Base-by-base conservation (phyloP, 1,140 invertebrate genomes). In the Zophobas atratus region DNA sequence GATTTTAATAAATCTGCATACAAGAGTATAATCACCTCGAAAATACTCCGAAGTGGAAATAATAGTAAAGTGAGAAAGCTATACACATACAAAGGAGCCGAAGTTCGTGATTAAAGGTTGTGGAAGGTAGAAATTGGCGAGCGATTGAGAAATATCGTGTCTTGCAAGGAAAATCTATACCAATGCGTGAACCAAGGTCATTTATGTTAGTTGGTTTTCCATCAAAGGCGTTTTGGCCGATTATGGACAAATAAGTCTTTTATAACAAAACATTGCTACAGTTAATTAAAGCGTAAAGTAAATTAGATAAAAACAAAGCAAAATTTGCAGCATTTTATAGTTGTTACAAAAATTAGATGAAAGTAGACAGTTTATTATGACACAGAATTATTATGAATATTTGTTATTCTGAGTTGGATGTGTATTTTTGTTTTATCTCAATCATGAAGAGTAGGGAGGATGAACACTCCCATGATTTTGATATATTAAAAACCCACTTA, bases 81-180 rank as follows among this genome's bases (percentile, higher is more conserved):
- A 57, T 46, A 8, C 20, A 51, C 8, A 57, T 6, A 5, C 2
- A 41, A 43, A 43, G 3, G 60, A 67, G 60, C 6, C 39, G 39
- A 46, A 67, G 60, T 76, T 76, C 75, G 75, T 76, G 75, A 70
- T 76, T 76, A 76, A 76, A 53, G 75, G 75, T 76, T 76, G 60
- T 67, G 60, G 60, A 67, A 67, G 60, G 75, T 76, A 76, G 75
- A 60, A 56, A 56, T 60, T 51, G 53, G 75, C 53, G 56, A 76
- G 53, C 55, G 75, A 76, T 76, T 76, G 75, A 76, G 75, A 76
- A 76, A 67, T 76, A 76, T 76, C 75, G 75, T 76, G 75, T 60
- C 48, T 49, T 46, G 56, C 32, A 34, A 63, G 41, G 53, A 70
- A 76, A 76, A 76, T 60, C 56, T 76, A 60, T 70, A 67, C 32